Base-by-base conservation (phyloP, 2,113 vertebrate species). In the Tetraodon nigroviridis region DNA sequence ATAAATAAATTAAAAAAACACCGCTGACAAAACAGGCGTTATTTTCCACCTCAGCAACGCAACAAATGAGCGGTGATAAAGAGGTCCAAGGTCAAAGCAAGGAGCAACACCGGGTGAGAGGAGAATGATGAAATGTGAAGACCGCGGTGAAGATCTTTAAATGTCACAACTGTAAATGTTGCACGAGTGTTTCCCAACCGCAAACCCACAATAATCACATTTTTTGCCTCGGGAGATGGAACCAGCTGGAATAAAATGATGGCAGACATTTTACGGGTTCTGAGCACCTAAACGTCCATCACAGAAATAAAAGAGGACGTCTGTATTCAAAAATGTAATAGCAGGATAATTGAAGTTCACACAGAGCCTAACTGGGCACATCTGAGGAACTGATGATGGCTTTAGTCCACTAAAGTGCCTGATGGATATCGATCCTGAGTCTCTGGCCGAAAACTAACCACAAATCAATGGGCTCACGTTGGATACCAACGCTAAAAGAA, bases 151-250 rank as follows among this genome's bases (percentile, higher is more conserved):
- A 21, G 51, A 57, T 68, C 40, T 67, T 64, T 51, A 69, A 67
- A 57, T 68, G 47, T 63, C 51, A 55, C 45, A 47, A 4, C 49
- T 52, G 48, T 58, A 55, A 49, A 40, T 45, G 27, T 20, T 61
- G 10, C 16, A 45, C 69, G 53, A 69, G 67, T 73, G 77, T 50
- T 60, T 64, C 73, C 27, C 60, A 63, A 64, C 37, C 67, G 10
- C 59, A 68, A 75, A 68, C 10, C 7, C 55, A 18, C 32, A 55
- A 69, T 69, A 67, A 75, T 80, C 73, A 59, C 44, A 51, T 12
- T 8, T 67, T 55, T 75, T 58, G 14, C 6, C 40, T 62, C 41
- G 22, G 51, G n/a, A 63, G 50, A 68, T 67, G 29, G 19, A 40
- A 69, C 51, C 19, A 52, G n/a, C 22, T 58, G 53, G 51, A 59